Evolutionary conservation across 2,797 vertebrate species (phyloP).

Genomic region (Chloroceryle inda): DNA sequence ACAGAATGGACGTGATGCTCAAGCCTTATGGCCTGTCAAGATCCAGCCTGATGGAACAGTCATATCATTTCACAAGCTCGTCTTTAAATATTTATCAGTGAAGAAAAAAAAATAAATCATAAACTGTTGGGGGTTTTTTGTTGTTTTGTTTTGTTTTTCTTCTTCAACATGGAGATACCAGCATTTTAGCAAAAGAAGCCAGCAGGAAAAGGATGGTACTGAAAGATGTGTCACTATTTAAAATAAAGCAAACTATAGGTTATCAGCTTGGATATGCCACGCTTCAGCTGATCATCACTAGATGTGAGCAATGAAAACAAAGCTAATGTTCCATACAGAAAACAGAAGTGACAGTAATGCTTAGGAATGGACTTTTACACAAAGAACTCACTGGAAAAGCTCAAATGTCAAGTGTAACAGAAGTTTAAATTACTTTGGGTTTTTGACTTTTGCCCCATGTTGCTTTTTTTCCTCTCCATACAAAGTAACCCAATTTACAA

Average conservation of each 20-base stretch:
- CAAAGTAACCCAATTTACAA: neutral
- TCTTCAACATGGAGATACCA: neutral
- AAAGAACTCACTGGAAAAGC: slow-evolving; percentile 50
- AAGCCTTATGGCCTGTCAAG: neutral
- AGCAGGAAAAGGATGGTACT: neutral
- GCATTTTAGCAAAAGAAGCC: neutral
- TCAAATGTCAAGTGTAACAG: slow-evolving; percentile 57
- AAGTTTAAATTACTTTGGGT: slow-evolving; percentile 46
- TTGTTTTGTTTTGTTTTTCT: neutral
- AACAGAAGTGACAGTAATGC: slow-evolving; percentile 60
- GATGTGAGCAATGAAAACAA: slow-evolving; percentile 61
- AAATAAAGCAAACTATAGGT: slow-evolving; percentile 52
- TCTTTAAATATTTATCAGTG: neutral
- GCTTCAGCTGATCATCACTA: slow-evolving; percentile 43
- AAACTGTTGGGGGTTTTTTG: fast-evolving
- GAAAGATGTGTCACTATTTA: neutral
- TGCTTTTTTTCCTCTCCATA: neutral
- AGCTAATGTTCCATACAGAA: slow-evolving; percentile 54
- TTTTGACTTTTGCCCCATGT: slow-evolving; percentile 8
- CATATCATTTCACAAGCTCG: neutral
- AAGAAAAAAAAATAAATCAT: neutral
- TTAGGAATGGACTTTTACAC: slow-evolving; percentile 55
- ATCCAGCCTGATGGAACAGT: neutral
- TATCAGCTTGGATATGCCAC: slow-evolving; percentile 58
- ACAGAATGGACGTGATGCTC: fast-evolving